Base-by-base conservation (phyloP, 2,113 vertebrate species). In the Thalassoma bifasciatum region DNA sequence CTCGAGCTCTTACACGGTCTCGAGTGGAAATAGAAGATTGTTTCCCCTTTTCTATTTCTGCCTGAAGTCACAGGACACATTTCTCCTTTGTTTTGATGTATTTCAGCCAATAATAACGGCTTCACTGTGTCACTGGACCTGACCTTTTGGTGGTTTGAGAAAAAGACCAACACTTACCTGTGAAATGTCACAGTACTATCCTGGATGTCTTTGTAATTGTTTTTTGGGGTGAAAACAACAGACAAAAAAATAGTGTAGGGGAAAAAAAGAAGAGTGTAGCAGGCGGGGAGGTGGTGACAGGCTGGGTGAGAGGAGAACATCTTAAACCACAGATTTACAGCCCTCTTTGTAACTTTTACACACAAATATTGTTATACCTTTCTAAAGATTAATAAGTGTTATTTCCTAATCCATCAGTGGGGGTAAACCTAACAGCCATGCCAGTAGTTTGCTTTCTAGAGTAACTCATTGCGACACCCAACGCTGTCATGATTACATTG, bases 141-240 rank as follows among this genome's bases (percentile, higher is more conserved):
- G 87, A 90, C 88, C 85, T 90, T 86, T 82, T 16, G 38, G 75
- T 50, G 66, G 70, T 40, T 86, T 74, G 67, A 63, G 56, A 72
- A 70, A 78, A 72, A 83, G 61, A 82, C 50, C 34, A 59, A 57
- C 61, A 74, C 79, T 87, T 77, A 79, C 70, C 72, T 79, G 56
- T 74, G 59, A 91, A 91, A 89, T 88, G 85, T 88, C 90, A 84
- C 77, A 75, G 44, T 57, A 37, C 77, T 19, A 26, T 75, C 65
- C 24, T 70, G 36, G 44, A 62, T 76, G 54, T 71, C 71, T 81
- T 47, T 72, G 63, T 82, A 62, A 81, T 77, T 83, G 66, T 54
- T n/a, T 83, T 84, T 65, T 82, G 1, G 16, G 30, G 30, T 49
- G 42, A 14, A 37, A 38, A 58, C 19, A 76, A 46, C 16, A 63